These are phyloP conservation scores for Contarinia nasturtii DNA, from an alignment of 1,140 invertebrate species.

Conservation along the genomic window DNA sequence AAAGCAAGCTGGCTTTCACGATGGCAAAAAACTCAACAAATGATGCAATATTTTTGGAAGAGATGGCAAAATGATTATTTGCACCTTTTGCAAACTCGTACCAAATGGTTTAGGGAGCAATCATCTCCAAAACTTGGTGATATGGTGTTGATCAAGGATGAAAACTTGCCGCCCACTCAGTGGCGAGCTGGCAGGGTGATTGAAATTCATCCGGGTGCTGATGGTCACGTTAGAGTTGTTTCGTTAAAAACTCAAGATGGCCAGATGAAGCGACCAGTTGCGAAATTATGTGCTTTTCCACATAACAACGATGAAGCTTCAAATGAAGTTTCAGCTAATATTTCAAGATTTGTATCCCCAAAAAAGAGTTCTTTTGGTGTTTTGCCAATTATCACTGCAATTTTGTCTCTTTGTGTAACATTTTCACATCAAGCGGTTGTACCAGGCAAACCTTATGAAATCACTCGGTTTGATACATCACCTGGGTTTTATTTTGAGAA, in stretches of 20 bases:
- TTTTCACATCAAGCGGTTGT: too few species aligned
- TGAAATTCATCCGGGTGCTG: slow-evolving; percentile 7
- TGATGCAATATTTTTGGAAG: slow-evolving; percentile 18
- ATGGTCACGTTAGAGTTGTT: slow-evolving; percentile 7
- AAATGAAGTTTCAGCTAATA: too few species aligned
- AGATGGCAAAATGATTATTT: slow-evolving; percentile 19
- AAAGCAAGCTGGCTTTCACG: background rate
- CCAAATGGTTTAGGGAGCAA: slow-evolving; percentile 12
- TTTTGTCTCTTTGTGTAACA: too few species aligned
- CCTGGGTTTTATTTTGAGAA: too few species aligned
- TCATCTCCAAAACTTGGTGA: slow-evolving; percentile 8
- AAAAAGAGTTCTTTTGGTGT: too few species aligned
- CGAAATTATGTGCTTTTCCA: slow-evolving; percentile 6
- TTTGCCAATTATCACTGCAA: too few species aligned
- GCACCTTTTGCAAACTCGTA: slow-evolving; percentile 6
- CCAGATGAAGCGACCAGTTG: slow-evolving; percentile 8
- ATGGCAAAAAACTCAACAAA: slow-evolving; percentile 7
- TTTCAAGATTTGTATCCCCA: too few species aligned
- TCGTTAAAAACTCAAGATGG: slow-evolving; percentile 9
- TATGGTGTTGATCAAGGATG: slow-evolving; percentile 17
- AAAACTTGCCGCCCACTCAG: slow-evolving; percentile 12
- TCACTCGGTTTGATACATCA: too few species aligned
- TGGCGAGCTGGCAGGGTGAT: slow-evolving; percentile 13
- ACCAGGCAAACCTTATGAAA: too few species aligned
- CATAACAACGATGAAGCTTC: background rate